Percentiles rank a stretch among this genome's conserved stretches.
Evolutionary conservation across 1,140 invertebrate genomes (phyloP).

Genomic region (Piezodorus guildinii): DNA sequence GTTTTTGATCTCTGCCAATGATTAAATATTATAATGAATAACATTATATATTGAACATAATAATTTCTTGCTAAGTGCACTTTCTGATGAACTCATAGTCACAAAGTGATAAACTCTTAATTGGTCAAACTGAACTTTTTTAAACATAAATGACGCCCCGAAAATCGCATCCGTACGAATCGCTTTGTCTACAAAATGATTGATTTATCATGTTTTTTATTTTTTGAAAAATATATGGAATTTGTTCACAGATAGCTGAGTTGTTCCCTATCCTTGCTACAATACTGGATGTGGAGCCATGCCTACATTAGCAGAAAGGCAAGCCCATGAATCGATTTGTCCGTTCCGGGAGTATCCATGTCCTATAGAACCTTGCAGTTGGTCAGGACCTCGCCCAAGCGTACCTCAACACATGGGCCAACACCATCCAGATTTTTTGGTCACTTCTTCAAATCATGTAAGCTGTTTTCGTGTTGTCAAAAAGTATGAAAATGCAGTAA

Average conservation of each 20-base stretch:
- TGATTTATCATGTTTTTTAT: too few species aligned
- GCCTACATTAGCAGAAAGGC: constrained; percentile 23
- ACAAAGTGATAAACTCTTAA: too few species aligned
- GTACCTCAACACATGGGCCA: constrained; percentile 23
- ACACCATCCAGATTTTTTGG: constrained; percentile 13
- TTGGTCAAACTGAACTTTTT: too few species aligned
- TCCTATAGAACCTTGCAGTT: constrained; percentile 24
- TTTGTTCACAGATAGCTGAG: not conserved
- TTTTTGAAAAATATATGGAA: not conserved
- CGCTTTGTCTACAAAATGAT: too few species aligned
- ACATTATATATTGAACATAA: too few species aligned
- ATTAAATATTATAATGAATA: too few species aligned
- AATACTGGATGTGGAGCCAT: constrained; percentile 23
- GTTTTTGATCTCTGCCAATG: too few species aligned
- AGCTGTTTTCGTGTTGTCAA: not conserved
- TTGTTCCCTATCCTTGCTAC: not conserved
- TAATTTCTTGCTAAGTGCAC: too few species aligned
- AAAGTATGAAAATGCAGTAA: too few species aligned
- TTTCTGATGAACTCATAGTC: too few species aligned
- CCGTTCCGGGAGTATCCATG: constrained; percentile 26
- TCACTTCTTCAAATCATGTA: not conserved
- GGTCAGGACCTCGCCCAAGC: constrained; percentile 26
- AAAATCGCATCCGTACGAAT: too few species aligned
- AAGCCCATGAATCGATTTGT: constrained; percentile 27
- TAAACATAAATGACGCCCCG: too few species aligned